These are phyloP conservation scores for Ophioninae sp. DNA, from an alignment of 2,888 invertebrate genomes.

Conservation along the genomic window DNA sequence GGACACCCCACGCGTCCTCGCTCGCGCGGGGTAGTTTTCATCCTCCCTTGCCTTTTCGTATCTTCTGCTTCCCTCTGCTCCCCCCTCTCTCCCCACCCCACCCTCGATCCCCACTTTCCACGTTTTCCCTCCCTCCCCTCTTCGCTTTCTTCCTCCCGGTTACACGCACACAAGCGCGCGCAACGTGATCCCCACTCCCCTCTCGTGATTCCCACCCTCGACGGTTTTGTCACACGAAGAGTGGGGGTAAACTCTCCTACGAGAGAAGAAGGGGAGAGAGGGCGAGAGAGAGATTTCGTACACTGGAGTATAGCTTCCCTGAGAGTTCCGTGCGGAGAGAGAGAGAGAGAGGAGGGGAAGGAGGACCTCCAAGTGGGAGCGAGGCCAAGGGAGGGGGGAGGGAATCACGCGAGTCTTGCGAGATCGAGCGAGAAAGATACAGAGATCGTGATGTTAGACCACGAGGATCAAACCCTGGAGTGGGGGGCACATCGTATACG, in stretches of 20 bases:
- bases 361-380: slow-evolving; percentile 75
- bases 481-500: slow-evolving; percentile 59
- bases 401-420: slow-evolving; percentile 46
- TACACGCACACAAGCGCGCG: slow-evolving; percentile 16
- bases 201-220: slow-evolving; percentile 59
- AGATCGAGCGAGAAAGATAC: slow-evolving; percentile 46
- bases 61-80: slow-evolving; percentile 35
- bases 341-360: slow-evolving; percentile 63
- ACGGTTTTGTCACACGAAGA: slow-evolving; percentile 75
- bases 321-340: slow-evolving; percentile 52
- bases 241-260: slow-evolving; percentile 73
- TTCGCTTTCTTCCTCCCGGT: too few relatives aligned
- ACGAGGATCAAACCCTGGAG: slow-evolving; percentile 13
- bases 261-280: slow-evolving; percentile 13
- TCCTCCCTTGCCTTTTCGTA: slow-evolving; percentile 60
- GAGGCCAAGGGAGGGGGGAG: slow-evolving; percentile 35
- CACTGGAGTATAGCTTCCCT: too few relatives aligned
- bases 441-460: slow-evolving; percentile 41
- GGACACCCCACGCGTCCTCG: slow-evolving; percentile 76
- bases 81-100: slow-evolving; percentile 28
- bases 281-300: slow-evolving; percentile 10
- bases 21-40: slow-evolving; percentile 69
- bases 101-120: slow-evolving; percentile 58
- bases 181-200: slow-evolving; percentile 62
- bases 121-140: too few relatives aligned